Evolutionary conservation across 2,113 vertebrate genomes (phyloP), one percentile per base, ranked within the genome.

Genomic region (Pluvianellus socialis): DNA sequence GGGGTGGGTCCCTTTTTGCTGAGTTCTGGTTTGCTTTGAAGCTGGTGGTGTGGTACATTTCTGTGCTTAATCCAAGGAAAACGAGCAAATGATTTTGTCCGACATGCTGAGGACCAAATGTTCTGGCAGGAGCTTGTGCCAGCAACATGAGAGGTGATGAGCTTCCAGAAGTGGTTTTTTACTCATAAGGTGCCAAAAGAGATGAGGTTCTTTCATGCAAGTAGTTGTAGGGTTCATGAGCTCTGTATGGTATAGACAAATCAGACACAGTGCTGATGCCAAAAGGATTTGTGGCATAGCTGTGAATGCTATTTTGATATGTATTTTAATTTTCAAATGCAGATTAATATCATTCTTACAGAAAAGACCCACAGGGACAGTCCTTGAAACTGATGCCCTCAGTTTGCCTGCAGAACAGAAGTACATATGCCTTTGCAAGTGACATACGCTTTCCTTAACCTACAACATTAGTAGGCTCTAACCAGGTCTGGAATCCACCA

Each of bases 71-170:
- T 75, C 40, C 66, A 81, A 90, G 40, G 49, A 85, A 96, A 89
- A 52, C 47, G 35, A 88, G 33, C 24, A 83, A 84, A 91, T 77
- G 38, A 71, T 83, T 92, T 77, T 92, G 94, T 91, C 67, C 1
- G 3, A 95, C 59, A 84, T n/a, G 38, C 72, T 91, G 86, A 80
- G 86, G 86, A 84, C 80, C 88, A 92, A 88, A 92, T 86, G 88
- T 66, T 94, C 79, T 95, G 88, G 91, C 79, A 96, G 35, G 10
- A 86, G 42, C 28, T 88, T 86, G 50, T 96, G 94, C 88, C 92
- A 96, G n/a, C 0, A 0, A 84, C 3, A 22, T 81, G 90, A 96
- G 90, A 95, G 73, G 79, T 84, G 79, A 84, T 71, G 77, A 96
- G 47, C 14, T 38, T 96, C 42, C n/a, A 95, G 80, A 91, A 95